Evolutionary conservation across 1,140 invertebrate genomes (phyloP).

Genomic region (Stegodyphus dumicola): DNA sequence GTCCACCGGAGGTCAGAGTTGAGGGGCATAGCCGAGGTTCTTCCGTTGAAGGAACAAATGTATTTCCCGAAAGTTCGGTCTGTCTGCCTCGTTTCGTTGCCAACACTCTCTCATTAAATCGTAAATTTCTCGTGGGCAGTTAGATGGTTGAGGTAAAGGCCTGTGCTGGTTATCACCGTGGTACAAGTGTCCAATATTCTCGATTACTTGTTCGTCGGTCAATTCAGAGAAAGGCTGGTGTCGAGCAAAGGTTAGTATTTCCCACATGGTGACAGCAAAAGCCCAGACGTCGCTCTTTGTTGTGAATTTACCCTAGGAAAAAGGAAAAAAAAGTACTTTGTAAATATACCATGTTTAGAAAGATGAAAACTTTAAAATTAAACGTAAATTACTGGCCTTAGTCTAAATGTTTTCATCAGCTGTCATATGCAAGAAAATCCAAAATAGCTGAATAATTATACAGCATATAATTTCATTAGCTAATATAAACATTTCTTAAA

Average conservation of each 20-base stretch:
- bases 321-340: slow-evolving; percentile 57
- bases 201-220: slow-evolving; percentile 82
- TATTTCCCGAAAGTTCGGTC: slow-evolving; percentile 92
- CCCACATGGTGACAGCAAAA: slow-evolving; percentile 90
- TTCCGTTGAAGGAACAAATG: slow-evolving; percentile 91
- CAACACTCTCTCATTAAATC: slow-evolving; percentile 95
- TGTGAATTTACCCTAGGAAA: slow-evolving; percentile 82
- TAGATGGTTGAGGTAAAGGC: slow-evolving; percentile 79
- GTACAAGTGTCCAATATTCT: slow-evolving; percentile 80
- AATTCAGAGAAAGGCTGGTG: slow-evolving; percentile 85
- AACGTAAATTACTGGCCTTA: too few relatives aligned
- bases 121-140: slow-evolving; percentile 90
- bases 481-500: too few relatives aligned
- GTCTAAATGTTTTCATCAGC: too few relatives aligned
- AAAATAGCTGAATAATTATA: too few relatives aligned
- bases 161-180: slow-evolving; percentile 75
- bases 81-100: slow-evolving; percentile 83
- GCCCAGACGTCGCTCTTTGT: slow-evolving; percentile 90
- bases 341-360: background rate
- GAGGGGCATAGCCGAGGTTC: slow-evolving; percentile 79
- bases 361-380: too few relatives aligned
- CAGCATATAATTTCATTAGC: too few relatives aligned
- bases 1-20: slow-evolving; percentile 33
- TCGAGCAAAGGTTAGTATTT: slow-evolving; percentile 85
- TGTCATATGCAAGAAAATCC: too few relatives aligned